Conservation (phyloP, 2,113 vertebrate species). For the Calonectris borealis region DNA sequence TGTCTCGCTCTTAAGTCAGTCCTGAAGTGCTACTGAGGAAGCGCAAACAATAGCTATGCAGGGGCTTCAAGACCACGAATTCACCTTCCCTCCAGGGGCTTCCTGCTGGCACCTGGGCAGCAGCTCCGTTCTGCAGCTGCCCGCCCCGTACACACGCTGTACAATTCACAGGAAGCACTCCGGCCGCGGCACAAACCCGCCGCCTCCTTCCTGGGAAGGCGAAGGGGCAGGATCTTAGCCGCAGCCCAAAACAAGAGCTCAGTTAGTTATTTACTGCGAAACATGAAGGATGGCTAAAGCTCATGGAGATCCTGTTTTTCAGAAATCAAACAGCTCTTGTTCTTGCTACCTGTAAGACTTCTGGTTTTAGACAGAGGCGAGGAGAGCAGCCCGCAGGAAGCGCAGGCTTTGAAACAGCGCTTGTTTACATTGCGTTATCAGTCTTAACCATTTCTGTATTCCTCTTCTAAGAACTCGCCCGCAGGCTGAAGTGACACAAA, state of each 20-base stretch:
- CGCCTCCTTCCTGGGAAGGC: neutral
- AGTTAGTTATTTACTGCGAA: slow-evolving; percentile 3
- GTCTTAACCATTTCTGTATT: neutral
- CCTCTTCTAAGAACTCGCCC: neutral
- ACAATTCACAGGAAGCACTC: neutral
- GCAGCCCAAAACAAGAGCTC: neutral
- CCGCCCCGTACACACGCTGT: neutral
- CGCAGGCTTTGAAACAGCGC: neutral
- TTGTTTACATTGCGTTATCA: neutral
- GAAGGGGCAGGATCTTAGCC: neutral
- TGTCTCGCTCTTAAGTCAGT: neutral
- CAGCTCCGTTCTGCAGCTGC: neutral
- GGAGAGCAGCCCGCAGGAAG: neutral
- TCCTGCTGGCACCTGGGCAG: neutral
- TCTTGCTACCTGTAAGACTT: neutral
- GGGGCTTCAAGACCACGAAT: neutral
- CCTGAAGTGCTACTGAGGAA: neutral
- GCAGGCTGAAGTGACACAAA: neutral
- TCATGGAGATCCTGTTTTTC: slow-evolving; percentile 9
- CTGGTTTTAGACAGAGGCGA: neutral
- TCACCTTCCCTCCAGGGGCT: neutral
- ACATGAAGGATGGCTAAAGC: neutral
- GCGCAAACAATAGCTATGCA: neutral
- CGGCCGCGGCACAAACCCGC: neutral
- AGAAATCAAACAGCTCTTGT: neutral